A percentile compares a stretch with the other conserved stretches of the same genome.
phyloP scores from a whole-genome alignment of 2,113 vertebrate species.

The Girardinichthys multiradiatus region DNA sequence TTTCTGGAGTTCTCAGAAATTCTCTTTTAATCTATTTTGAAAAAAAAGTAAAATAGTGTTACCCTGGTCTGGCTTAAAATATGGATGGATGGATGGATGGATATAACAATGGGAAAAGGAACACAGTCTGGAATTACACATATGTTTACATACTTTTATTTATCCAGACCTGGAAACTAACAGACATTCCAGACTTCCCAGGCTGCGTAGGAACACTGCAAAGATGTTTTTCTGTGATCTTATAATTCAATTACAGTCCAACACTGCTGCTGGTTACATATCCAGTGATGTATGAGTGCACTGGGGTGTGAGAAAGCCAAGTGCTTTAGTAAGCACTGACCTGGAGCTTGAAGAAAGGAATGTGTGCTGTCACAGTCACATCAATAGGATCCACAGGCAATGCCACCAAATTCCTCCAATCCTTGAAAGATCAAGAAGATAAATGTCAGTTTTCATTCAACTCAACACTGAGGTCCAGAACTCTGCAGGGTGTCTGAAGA shows the following conservation, averaged over 20 bases:
- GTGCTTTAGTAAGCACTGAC: slow-evolving; percentile 68
- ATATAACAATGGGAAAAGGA: no score
- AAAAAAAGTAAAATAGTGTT: background rate
- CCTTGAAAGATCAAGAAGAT: slow-evolving; percentile 76
- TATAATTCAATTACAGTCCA: background rate
- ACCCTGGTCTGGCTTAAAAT: background rate
- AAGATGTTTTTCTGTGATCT: background rate
- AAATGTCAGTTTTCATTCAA: slow-evolving; percentile 36
- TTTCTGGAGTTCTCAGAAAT: background rate
- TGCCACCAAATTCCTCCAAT: slow-evolving; percentile 70
- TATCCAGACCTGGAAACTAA: background rate
- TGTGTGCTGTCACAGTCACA: slow-evolving; percentile 68
- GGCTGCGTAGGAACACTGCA: no score
- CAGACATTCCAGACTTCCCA: no score
- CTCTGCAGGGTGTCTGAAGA: slow-evolving; percentile 28
- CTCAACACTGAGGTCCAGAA: background rate
- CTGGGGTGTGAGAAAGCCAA: background rate
- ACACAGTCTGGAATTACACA: background rate
- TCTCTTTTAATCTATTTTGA: background rate
- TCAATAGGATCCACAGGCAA: slow-evolving; percentile 77
- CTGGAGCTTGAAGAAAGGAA: slow-evolving; percentile 85
- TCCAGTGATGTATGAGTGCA: background rate
- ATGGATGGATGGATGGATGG: background rate
- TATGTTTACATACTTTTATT: background rate
- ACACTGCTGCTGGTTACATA: background rate